A percentile compares a stretch with the other conserved stretches of the same genome.
These are phyloP conservation scores for Esox niger DNA, from an alignment of 2,113 vertebrate species.

Conservation along the genomic window DNA sequence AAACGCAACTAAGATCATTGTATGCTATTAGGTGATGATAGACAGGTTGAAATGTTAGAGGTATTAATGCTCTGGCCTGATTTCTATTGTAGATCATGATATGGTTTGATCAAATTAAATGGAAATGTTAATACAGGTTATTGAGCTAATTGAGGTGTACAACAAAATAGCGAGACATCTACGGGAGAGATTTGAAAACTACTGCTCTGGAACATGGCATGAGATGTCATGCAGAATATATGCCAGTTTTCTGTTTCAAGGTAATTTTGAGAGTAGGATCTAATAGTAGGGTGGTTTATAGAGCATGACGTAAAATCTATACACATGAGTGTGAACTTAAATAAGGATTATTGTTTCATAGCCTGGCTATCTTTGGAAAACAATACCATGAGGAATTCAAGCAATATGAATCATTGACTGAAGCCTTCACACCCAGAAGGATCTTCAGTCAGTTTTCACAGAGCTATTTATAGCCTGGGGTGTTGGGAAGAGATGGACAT, in stretches of 20 bases:
- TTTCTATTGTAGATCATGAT: too few species aligned
- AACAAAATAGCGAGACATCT: too few species aligned
- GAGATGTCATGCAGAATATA: neutral
- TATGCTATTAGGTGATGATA: too few species aligned
- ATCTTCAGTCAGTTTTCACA: neutral
- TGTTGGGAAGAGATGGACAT: too few species aligned
- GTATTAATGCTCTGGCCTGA: too few species aligned
- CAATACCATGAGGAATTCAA: neutral
- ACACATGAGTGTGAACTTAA: neutral
- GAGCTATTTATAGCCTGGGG: too few species aligned
- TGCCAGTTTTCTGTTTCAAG: slow-evolving; percentile 2
- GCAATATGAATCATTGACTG: neutral
- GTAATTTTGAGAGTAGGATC: neutral
- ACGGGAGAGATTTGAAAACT: too few species aligned
- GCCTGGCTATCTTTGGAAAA: neutral
- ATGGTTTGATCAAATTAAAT: too few species aligned
- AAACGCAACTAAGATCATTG: slow-evolving; percentile 5
- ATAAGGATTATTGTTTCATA: neutral
- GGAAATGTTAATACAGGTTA: too few species aligned
- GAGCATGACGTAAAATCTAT: neutral
- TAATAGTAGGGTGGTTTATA: neutral
- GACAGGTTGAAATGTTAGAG: too few species aligned
- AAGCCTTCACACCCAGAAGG: neutral
- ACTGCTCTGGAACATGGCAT: neutral
- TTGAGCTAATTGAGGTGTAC: too few species aligned